Evolutionary conservation across 2,888 invertebrate genomes (phyloP).

Genomic region (Entomobrya proxima): DNA sequence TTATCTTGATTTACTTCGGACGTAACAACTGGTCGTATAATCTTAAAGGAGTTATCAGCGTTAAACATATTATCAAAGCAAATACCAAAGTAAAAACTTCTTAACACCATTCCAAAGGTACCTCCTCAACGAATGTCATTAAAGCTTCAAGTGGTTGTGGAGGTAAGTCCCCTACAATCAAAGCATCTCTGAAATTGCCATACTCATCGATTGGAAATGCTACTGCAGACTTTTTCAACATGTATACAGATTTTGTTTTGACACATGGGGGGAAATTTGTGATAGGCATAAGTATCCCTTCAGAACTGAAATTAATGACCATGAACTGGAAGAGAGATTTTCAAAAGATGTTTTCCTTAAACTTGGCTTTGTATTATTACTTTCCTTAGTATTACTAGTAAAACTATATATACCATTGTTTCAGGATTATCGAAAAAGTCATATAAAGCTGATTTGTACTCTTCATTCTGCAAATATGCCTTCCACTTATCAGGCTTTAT

Average conservation of each 20-base stretch:
- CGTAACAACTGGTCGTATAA: constrained; percentile 85
- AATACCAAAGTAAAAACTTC: not conserved
- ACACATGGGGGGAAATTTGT: constrained; percentile 84
- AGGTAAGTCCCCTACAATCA: constrained; percentile 91
- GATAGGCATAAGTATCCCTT: constrained; percentile 90
- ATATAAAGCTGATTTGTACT: constrained; percentile 85
- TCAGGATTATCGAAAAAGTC: constrained; percentile 87
- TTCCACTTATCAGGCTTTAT: constrained; percentile 96
- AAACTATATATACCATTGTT: constrained; percentile 78
- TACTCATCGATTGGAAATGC: constrained; percentile 82
- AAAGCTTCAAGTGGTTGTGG: constrained; percentile 93
- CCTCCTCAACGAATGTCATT: constrained; percentile 93
- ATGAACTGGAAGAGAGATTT: constrained; percentile 78
- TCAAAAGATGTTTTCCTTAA: not conserved
- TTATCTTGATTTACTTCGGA: constrained; percentile 72
- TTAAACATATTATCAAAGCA: no score
- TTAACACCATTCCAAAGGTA: constrained; percentile 76
- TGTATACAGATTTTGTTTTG: constrained; percentile 87
- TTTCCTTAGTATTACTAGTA: no score
- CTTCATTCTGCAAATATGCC: constrained; percentile 87
- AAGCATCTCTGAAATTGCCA: constrained; percentile 80
- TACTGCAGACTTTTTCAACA: constrained; percentile 84
- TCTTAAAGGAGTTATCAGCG: no score
- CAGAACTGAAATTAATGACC: constrained; percentile 82
- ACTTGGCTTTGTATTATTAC: not conserved